Conservation (phyloP, 2,888 invertebrate species). For the Lissocephala sabroskyi region DNA sequence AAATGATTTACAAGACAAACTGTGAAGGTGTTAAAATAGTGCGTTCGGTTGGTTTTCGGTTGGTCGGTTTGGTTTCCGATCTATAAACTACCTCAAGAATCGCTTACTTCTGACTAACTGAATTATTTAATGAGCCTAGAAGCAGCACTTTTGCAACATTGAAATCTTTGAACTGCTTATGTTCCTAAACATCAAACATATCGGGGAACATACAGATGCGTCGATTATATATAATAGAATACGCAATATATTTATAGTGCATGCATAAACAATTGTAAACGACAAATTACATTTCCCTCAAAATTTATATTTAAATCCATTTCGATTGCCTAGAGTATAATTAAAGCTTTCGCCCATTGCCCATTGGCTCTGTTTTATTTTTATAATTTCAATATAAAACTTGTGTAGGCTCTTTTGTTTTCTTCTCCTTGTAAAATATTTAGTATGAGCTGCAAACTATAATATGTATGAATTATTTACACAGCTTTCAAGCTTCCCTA, state of each 20-base stretch:
- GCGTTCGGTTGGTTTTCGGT: no score
- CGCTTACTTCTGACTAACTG: conserved; percentile 68
- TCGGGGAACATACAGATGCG: neutral
- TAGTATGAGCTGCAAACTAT: no score
- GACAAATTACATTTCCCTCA: conserved; percentile 26
- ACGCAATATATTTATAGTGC: conserved; percentile 43
- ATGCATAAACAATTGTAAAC: conserved; percentile 48
- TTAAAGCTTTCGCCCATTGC: neutral
- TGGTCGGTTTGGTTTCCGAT: conserved; percentile 20
- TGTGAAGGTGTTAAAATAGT: conserved; percentile 9
- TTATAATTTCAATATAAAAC: no score
- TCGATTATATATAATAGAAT: neutral
- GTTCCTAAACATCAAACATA: conserved; percentile 34
- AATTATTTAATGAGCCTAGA: conserved; percentile 36
- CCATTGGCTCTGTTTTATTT: no score
- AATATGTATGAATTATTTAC: no score
- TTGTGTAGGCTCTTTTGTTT: no score
- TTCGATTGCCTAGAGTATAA: conserved; percentile 27
- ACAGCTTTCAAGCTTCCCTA: no score
- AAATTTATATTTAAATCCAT: conserved; percentile 34
- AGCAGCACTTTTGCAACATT: conserved; percentile 45
- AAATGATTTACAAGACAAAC: conserved; percentile 3
- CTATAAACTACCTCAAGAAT: conserved; percentile 66
- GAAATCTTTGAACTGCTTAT: conserved; percentile 36
- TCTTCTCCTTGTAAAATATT: no score